Percentiles rank a stretch among this genome's conserved stretches.
Evolutionary conservation across 2,888 invertebrate genomes (phyloP).

Genomic region (Andrena bucephala): DNA sequence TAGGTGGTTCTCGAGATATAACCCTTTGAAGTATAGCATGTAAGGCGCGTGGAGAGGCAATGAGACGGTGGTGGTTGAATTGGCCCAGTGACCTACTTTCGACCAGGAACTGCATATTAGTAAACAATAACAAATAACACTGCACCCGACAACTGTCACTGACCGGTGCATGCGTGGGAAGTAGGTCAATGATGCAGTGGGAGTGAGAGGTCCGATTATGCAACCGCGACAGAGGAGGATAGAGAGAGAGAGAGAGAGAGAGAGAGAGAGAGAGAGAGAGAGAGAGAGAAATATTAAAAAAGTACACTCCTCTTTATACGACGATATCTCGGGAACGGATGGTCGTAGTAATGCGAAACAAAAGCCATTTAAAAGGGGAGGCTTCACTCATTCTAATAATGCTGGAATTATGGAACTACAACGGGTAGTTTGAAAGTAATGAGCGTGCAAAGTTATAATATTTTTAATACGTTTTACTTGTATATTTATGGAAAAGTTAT

Average conservation of each 20-base stretch:
- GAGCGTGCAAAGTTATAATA: neutral
- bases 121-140: conserved; percentile 7
- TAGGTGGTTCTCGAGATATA: conserved; percentile 9
- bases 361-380: neutral
- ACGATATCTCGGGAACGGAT: neutral
- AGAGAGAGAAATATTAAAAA: conserved; percentile 18
- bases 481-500: too few relatives aligned
- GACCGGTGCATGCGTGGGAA: conserved; percentile 18
- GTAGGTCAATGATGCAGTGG: conserved; percentile 1
- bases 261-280: neutral
- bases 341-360: neutral
- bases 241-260: neutral
- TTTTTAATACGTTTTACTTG: too few relatives aligned
- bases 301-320: conserved; percentile 1
- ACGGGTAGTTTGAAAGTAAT: neutral
- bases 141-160: conserved; percentile 16
- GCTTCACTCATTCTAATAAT: neutral
- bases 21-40: neutral
- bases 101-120: conserved; percentile 15
- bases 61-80: neutral
- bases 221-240: neutral
- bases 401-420: too few relatives aligned
- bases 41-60: neutral
- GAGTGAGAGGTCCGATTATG: neutral
- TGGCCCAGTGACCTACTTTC: conserved; percentile 20